Percentiles rank a stretch among this genome's conserved stretches.
Evolutionary conservation across 1,140 invertebrate genomes (phyloP).

Genomic region (Phortica variegata): DNA sequence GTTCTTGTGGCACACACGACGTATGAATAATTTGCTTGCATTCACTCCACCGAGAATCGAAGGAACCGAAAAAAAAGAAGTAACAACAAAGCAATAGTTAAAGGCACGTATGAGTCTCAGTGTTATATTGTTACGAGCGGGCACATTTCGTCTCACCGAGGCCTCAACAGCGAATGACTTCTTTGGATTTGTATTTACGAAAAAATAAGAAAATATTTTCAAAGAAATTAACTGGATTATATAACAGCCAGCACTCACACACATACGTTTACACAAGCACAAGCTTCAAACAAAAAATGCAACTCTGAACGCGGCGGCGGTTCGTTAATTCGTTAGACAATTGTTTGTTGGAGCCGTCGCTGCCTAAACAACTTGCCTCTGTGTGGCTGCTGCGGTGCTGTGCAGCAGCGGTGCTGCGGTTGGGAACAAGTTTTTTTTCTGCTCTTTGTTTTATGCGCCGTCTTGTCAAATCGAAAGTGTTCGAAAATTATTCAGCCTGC

Average conservation of each 20-base stretch:
- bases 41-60: no score
- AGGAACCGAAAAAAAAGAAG: conserved; percentile 13
- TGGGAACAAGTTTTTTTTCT: neutral
- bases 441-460: no score
- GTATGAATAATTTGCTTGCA: no score
- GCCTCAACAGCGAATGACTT: conserved; percentile 44
- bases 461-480: no score
- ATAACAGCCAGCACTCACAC: conserved; percentile 30
- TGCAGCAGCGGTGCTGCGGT: conserved; percentile 26
- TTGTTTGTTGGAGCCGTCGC: neutral
- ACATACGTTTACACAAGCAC: conserved; percentile 4
- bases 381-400: neutral
- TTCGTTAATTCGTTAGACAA: neutral
- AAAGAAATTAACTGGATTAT: conserved; percentile 55
- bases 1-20: no score
- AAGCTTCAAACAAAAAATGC: conserved; percentile 4
- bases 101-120: conserved; percentile 1
- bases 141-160: conserved; percentile 29
- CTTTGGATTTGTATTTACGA: conserved; percentile 22
- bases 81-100: conserved; percentile 11
- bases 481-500: no score
- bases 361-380: neutral
- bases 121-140: neutral
- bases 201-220: conserved; percentile 36
- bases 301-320: conserved; percentile 33